Evolutionary conservation across 2,113 vertebrate species (phyloP), one percentile per base, ranked within the genome.

Genomic region (Pelodiscus sinensis): DNA sequence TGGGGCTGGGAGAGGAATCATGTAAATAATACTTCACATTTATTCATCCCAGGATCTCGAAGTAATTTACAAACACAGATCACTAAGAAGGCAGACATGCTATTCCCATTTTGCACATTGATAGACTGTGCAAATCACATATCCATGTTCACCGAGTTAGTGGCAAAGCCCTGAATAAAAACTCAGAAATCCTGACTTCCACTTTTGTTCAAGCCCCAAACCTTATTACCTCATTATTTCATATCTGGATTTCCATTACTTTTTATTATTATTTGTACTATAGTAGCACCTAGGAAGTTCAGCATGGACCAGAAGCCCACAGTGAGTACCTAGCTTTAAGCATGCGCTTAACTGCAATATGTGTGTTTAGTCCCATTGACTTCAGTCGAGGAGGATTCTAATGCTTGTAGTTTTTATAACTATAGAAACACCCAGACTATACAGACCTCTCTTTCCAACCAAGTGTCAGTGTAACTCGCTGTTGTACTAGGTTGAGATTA

Each of bases 341-440:
- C 96, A 96, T 96, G 94, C 93, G 94, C 95, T 97, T 94, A 96
- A 97, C 95, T 96, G 95, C 95, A 96, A 96, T 96, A 95, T 96
- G 27, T 94, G 96, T 95, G 93, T 27, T 13, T 50, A 97, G 93
- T 95, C 96, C 95, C 96, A 90, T 24, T 0, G 95, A 96, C 71
- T 95, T 82, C 96, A 60, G 96, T 95, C 96, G 95, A 44, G 94
- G 96, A 94, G 96, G 96, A 96, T 97, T 97, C 96, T 97, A 97
- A 96, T 96, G 96, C 93, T 96, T 96, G 96, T 96, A 95, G 96
- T 96, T 96, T 96, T 96, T 94, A 96, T 97, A 97, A 96, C 95
- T 96, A 97, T 94, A 96, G 95, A 96, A 97, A 97, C 96, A 96
- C 93, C 92, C 65, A 35, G 31, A n/a, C 9, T 35, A 35, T 71